Evolutionary conservation across 2,888 invertebrate genomes (phyloP).

Genomic region (Synanthedon vespiformis): DNA sequence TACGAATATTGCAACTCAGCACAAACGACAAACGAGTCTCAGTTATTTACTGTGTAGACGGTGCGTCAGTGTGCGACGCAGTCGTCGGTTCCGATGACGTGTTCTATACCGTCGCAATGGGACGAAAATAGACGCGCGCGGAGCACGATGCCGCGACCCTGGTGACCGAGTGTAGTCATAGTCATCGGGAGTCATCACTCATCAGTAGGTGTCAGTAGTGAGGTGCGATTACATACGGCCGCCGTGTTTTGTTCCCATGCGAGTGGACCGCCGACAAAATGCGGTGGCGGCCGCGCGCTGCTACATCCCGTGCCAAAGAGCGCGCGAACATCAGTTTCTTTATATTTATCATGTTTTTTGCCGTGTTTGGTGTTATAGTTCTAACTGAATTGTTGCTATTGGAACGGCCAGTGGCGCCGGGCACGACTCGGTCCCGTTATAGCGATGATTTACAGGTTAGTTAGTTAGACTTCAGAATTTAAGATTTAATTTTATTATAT

Average conservation of each 20-base stretch:
- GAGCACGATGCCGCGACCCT: constrained; percentile 30
- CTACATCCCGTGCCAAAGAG: constrained; percentile 74
- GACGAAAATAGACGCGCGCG: constrained; percentile 16
- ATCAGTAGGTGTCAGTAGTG: constrained; percentile 35
- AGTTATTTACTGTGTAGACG: constrained; percentile 19
- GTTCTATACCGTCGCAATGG: constrained; percentile 22
- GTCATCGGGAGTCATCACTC: constrained; percentile 15
- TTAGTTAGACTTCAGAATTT: constrained; percentile 15
- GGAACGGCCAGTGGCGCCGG: constrained; percentile 69
- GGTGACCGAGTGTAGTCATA: constrained; percentile 18
- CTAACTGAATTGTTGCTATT: constrained; percentile 83
- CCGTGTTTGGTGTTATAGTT: constrained; percentile 88
- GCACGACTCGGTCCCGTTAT: constrained; percentile 63
- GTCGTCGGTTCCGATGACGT: constrained; percentile 12
- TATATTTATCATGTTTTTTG: constrained; percentile 91
- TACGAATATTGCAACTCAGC: constrained; percentile 27
- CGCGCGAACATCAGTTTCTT: constrained; percentile 90
- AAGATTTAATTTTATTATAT: too few relatives aligned
- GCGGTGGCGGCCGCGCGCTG: constrained; percentile 64
- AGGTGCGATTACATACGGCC: constrained; percentile 29
- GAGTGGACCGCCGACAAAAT: constrained; percentile 36
- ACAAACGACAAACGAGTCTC: constrained; percentile 10
- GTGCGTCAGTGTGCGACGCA: constrained; percentile 24
- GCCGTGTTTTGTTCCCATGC: constrained; percentile 32
- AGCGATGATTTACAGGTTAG: constrained; percentile 79